Percentiles rank a stretch among this genome's conserved stretches.
Conservation (phyloP, 2,113 vertebrate genomes). For the Actinemys pallida region DNA sequence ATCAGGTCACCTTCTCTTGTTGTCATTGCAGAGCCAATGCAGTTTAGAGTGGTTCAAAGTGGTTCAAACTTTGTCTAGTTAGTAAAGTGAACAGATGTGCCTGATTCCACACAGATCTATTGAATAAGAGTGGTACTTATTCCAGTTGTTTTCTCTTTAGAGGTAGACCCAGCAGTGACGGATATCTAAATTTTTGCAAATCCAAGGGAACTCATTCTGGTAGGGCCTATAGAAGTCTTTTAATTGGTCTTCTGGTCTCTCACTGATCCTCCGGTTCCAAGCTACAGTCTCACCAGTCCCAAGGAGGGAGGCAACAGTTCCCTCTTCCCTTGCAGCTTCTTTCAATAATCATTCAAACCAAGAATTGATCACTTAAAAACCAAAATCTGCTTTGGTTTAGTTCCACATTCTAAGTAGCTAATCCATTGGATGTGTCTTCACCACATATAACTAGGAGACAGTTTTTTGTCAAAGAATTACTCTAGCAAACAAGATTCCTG, state of each 20-base stretch:
- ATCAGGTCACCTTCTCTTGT: not conserved
- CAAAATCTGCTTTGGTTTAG: not conserved
- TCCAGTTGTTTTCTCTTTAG: not conserved
- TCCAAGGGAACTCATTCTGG: not conserved
- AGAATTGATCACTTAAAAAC: not conserved
- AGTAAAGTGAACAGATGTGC: not conserved
- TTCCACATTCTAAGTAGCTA: not conserved
- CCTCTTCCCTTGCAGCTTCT: not conserved
- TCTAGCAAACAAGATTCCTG: not conserved
- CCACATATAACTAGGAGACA: not conserved
- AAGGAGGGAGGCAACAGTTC: not conserved
- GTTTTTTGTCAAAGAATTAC: not conserved
- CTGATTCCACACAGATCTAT: rapidly evolving
- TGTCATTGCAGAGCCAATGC: too few relatives aligned
- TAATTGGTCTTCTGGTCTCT: rapidly evolving
- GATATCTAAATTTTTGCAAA: rapidly evolving
- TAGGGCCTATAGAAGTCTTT: not conserved
- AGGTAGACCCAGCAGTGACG: not conserved
- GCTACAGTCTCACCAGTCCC: not conserved
- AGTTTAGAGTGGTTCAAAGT: not conserved
- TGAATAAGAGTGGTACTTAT: not conserved
- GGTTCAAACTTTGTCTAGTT: not conserved
- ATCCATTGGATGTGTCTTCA: not conserved
- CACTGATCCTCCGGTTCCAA: not conserved
- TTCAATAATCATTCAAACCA: not conserved